These are phyloP conservation scores for Bombyx huttoni DNA, from an alignment of 2,888 invertebrate genomes.

Conservation along the genomic window DNA sequence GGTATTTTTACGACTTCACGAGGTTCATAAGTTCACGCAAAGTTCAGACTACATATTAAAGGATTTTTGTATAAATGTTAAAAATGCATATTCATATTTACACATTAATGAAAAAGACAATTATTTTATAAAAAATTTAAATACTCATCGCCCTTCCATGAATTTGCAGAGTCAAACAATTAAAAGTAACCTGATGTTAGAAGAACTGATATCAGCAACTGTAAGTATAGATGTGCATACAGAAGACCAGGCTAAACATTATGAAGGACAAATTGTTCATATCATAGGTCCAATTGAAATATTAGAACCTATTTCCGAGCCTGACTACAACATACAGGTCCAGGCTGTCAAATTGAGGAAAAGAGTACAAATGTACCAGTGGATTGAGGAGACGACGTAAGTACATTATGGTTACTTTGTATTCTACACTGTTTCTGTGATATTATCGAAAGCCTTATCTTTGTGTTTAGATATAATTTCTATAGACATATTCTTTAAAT, in stretches of 20 bases:
- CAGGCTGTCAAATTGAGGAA: constrained; percentile 87
- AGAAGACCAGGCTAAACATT: constrained; percentile 74
- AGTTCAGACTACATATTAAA: too few relatives aligned
- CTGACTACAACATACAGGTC: constrained; percentile 88
- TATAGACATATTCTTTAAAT: too few relatives aligned
- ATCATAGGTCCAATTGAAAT: constrained; percentile 81
- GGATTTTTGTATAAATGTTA: too few relatives aligned
- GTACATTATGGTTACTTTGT: constrained; percentile 10
- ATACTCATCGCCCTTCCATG: neutral
- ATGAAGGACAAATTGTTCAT: constrained; percentile 84
- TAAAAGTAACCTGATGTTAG: constrained; percentile 81
- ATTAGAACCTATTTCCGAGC: constrained; percentile 87
- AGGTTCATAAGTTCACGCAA: too few relatives aligned
- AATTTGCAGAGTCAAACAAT: constrained; percentile 81
- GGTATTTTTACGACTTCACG: neutral
- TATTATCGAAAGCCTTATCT: neutral
- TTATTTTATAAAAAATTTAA: too few relatives aligned
- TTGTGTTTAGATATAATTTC: neutral
- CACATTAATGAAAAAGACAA: too few relatives aligned
- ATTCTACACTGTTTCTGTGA: neutral
- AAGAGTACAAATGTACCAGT: constrained; percentile 94
- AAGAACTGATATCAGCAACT: constrained; percentile 77
- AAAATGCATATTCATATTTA: too few relatives aligned
- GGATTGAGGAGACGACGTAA: constrained; percentile 86
- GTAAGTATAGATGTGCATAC: constrained; percentile 78